Conservation (phyloP, 1,140 invertebrate species). For the Megalonaias nervosa region DNA sequence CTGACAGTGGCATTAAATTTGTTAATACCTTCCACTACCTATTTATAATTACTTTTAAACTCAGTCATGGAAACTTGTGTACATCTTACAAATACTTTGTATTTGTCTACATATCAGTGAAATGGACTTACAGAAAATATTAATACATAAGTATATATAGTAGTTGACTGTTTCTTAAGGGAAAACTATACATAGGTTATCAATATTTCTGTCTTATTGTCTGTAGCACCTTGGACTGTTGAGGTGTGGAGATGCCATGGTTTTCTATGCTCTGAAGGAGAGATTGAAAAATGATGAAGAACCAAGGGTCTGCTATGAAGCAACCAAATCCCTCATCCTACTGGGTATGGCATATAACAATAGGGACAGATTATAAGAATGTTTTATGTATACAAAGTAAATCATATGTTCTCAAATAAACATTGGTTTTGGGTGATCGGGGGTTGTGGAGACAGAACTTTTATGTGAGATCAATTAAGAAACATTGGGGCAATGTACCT, state of each 20-base stretch:
- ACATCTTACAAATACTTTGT: background rate
- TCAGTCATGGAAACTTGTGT: background rate
- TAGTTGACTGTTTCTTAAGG: background rate
- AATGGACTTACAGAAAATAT: background rate
- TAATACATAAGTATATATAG: background rate
- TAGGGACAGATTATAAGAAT: too few species aligned
- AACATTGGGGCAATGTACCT: too few species aligned
- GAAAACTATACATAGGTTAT: background rate
- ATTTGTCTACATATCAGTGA: background rate
- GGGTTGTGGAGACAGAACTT: too few species aligned
- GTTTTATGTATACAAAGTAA: too few species aligned
- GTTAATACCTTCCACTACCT: too few species aligned
- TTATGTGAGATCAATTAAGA: too few species aligned
- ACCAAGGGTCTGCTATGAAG: constrained; percentile 64
- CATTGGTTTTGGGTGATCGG: too few species aligned
- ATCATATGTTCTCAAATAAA: too few species aligned
- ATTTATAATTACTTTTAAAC: too few species aligned
- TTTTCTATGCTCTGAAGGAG: constrained; percentile 65
- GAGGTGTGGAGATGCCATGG: constrained; percentile 64
- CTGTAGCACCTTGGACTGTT: constrained; percentile 61
- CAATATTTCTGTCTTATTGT: background rate
- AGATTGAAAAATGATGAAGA: constrained; percentile 57
- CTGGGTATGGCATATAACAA: constrained; percentile 53
- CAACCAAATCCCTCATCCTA: constrained; percentile 67
- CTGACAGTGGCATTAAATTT: too few species aligned